A percentile compares a stretch with the other conserved stretches of the same genome.
Evolutionary conservation across 2,888 invertebrate species (phyloP).

Genomic region (Petrophora chlorosata): DNA sequence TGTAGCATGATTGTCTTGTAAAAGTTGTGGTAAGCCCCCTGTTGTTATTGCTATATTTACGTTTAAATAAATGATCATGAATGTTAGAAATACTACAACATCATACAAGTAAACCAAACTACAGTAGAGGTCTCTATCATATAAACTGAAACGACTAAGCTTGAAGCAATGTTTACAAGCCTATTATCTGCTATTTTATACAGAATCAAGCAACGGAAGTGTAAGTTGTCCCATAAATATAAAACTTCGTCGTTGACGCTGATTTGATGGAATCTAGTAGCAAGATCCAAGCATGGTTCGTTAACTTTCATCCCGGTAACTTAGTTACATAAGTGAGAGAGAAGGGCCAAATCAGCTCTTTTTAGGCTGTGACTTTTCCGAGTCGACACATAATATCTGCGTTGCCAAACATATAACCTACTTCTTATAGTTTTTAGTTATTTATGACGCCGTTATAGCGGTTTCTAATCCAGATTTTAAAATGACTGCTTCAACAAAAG

Average conservation of each 20-base stretch:
- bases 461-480: no score
- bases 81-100: no score
- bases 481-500: background rate
- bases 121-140: background rate
- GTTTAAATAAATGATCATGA: no score
- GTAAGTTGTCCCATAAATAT: slow-evolving; percentile 54
- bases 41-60: no score
- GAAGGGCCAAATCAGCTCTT: slow-evolving; percentile 47
- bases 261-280: slow-evolving; percentile 61
- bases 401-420: no score
- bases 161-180: background rate
- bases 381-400: slow-evolving; percentile 22
- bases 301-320: slow-evolving; percentile 62
- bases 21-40: no score
- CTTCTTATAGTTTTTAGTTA: no score
- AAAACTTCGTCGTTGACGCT: slow-evolving; percentile 52
- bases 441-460: no score
- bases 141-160: background rate
- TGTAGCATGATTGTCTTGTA: no score
- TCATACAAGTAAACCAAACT: no score
- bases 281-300: slow-evolving; percentile 61
- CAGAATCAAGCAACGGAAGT: slow-evolving; percentile 27
- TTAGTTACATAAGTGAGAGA: slow-evolving; percentile 56
- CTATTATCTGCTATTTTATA: slow-evolving; percentile 17
- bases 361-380: slow-evolving; percentile 35